Base-by-base conservation (phyloP, 2,113 vertebrate species). In the Spea multiplicata region DNA sequence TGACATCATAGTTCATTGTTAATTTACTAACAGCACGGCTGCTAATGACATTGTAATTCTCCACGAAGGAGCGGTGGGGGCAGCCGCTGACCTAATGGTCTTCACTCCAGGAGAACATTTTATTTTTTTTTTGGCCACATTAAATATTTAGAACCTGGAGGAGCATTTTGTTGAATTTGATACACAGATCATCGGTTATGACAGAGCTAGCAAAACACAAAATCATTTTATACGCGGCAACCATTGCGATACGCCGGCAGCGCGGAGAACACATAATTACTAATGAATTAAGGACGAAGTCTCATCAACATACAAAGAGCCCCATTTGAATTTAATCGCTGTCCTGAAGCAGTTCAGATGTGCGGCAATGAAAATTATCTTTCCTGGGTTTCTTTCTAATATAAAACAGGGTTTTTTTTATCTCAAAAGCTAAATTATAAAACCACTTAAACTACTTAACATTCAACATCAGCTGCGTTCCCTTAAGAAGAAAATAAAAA, bases 221-320 rank as follows among this genome's bases (percentile, higher is more conserved):
- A 30, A 50, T 44, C 1, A n/a, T 50, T 49, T 5, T 17, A 5
- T 45, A 44, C 6, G 47, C 13, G 8, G 30, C 61, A 4, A 61
- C 69, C 59, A 48, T 69, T 44, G 69, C 47, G 68, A 48, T 44
- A 67, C 57, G 16, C 71, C 30, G 48, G 77, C 49, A 65, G 52
- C 68, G 44, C 53, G 48, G 64, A 68, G 66, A 73, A 66, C 62
- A 64, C 71, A 44, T 61, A 66, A 80, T 80, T 70, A 80, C 78
- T 80, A 80, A 80, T 80, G 78, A 73, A 80, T 80, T 73, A 57
- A 80, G 67, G 62, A 62, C 66, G 78, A 67, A 80, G 66, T 67
- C 71, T 80, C 71, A 80, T 73, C 78, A 74, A 68, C 78, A 80
- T 73, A 73, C 78, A 80, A 80, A 79, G 68, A 80, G 78, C 64